A percentile compares a stretch with the other conserved stretches of the same genome.
Conservation (phyloP, 2,113 vertebrate genomes). For the Onychorhynchus coronatus region DNA sequence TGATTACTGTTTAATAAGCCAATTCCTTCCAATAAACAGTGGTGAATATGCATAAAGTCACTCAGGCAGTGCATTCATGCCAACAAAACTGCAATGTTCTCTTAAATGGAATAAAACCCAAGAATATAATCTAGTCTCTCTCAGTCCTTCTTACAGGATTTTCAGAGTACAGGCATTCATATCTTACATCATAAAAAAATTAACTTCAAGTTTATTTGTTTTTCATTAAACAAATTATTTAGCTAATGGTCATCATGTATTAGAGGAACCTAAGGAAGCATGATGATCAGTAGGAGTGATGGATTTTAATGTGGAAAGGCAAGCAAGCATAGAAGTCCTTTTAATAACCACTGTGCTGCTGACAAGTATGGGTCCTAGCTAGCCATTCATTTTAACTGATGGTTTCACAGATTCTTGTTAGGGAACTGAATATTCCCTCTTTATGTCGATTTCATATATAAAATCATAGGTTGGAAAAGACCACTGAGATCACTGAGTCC, state of each 20-base stretch:
- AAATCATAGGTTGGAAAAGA: background rate
- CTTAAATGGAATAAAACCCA: background rate
- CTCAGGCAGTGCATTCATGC: background rate
- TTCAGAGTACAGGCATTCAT: background rate
- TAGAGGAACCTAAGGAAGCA: background rate
- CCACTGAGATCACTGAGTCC: background rate
- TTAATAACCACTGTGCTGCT: background rate
- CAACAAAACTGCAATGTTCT: background rate
- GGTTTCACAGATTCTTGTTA: background rate
- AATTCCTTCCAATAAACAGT: slow-evolving; percentile 18
- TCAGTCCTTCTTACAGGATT: background rate
- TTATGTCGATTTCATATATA: background rate
- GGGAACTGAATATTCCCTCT: background rate
- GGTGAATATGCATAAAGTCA: slow-evolving; percentile 34
- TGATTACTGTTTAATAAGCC: slow-evolving; percentile 32
- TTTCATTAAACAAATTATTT: background rate
- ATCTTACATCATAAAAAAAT: background rate
- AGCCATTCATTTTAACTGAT: background rate
- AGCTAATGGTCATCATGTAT: background rate
- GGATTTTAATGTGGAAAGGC: background rate
- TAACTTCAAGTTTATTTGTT: background rate
- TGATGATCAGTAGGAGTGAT: background rate
- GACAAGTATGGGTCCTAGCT: background rate
- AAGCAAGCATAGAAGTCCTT: background rate
- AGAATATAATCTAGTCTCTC: background rate